Evolutionary conservation across 2,888 invertebrate genomes (phyloP), one percentile per base, ranked within the genome.

Genomic region (Caenorhabditis sp.): DNA sequence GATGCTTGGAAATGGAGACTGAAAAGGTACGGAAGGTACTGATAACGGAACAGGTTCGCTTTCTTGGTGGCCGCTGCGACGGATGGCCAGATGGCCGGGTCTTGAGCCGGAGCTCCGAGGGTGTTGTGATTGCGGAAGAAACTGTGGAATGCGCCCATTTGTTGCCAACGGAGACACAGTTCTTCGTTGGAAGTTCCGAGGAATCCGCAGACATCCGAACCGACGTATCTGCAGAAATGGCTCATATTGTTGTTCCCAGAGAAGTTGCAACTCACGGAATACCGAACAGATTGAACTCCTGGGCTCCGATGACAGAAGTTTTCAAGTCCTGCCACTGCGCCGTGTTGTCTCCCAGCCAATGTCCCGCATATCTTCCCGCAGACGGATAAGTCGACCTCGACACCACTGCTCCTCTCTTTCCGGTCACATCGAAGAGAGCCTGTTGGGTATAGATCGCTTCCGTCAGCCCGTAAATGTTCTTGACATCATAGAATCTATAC

Each of bases 291-390:
- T 86, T 86, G 72, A 86, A 86, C 50, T 86, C 86, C 50, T 85
- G 84, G 1, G 83, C 86, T 4, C 86, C 89, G 26, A 90, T 88
- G 26, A 90, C 83, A 0, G 88, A 85, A 26, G 86, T 85, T 37
- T 85, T 93, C 94, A 96, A 94, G 90, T 95, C 95, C 74, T 94
- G 94, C 96, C 96, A 96, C 51, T 93, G 93, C 51, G 96, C 95
- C 85, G 92, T 93, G 81, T 95, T 94, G 92, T 96, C 96, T 0
- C 96, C 96, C 87, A 95, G 95, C 96, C 96, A 96, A 92, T 96
- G 96, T 0, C 95, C 92, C 1, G 90, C 87, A 86, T 89, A 92
- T 32, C 87, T 85, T 6, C 93, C 92, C 1, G 91, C 88, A 0
- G 92, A 92, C 0, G 92, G 88, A 82, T 90, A 93, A 1, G 92